phyloP scores from a whole-genome alignment of 2,113 vertebrate species.

The Artemisiospiza belli region DNA sequence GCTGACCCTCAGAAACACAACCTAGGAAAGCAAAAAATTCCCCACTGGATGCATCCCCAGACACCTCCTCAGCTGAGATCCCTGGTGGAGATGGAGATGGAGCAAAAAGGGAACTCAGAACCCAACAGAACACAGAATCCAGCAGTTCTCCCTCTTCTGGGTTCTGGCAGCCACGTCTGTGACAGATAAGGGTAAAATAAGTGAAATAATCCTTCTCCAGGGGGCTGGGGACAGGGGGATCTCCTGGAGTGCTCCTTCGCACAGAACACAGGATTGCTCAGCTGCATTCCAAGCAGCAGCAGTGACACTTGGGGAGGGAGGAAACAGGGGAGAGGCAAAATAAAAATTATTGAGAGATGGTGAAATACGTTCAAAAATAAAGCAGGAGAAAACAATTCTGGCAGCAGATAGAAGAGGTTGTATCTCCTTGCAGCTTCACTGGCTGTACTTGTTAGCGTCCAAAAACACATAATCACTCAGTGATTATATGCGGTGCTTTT shows the following conservation, averaged over 20 bases:
- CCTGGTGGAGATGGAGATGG: fast-evolving
- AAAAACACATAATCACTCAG: too few species aligned
- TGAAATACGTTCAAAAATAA: neutral
- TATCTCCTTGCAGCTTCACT: neutral
- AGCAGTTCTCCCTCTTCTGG: neutral
- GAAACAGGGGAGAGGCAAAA: neutral
- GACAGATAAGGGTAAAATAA: neutral
- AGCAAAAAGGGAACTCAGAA: neutral
- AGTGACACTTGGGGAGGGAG: too few species aligned
- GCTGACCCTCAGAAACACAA: neutral
- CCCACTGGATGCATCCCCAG: neutral
- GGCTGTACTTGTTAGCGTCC: neutral
- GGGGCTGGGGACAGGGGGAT: neutral
- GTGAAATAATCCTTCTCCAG: neutral
- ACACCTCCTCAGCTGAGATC: neutral
- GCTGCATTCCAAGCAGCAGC: neutral
- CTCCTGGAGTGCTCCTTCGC: neutral
- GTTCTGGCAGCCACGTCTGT: neutral
- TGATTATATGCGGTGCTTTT: too few species aligned
- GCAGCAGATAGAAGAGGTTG: neutral
- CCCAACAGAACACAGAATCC: neutral
- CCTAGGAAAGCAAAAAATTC: neutral
- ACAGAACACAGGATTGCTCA: neutral
- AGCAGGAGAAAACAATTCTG: neutral
- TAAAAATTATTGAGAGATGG: fast-evolving